Evolutionary conservation across 2,888 invertebrate species (phyloP), one percentile per base, ranked within the genome.

Genomic region (Dascillus cervinus): DNA sequence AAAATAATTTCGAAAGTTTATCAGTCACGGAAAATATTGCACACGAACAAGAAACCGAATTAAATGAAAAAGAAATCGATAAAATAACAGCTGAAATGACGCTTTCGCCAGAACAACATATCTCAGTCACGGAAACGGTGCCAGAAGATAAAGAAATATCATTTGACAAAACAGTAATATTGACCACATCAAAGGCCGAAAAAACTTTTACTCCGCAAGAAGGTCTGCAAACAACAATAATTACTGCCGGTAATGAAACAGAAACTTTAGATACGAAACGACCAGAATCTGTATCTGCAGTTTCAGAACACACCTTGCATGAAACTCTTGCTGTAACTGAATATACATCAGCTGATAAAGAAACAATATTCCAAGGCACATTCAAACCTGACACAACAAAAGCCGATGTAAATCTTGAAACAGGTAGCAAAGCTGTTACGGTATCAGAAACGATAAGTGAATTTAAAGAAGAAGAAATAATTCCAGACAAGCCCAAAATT

Each of bases 21-120:
- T 58, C 60, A 23, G 65, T 70, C 3, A 66, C 66, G 2, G 68
- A 72, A 57, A 56, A 69, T 13, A 43, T 69, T 22, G 49, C 65
- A 4, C 65, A 66, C 29, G 75, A 75, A 50, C 13, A 62, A 55
- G 40, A 69, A 69, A 48, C 48, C 43, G 2, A 58, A 58, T 21
- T 67, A 25, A 39, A 34, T 4, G 32, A 49, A 13, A 57, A 58
- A 37, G 56, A 64, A 8, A 38, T 55, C 2, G 50, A 51, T 15
- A 53, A 52, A 1, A 67, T 67, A 52, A 63, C 42, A 29, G 71
- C 70, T 3, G 60, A 58, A 22, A 29, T 69, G 4, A 55, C 63
- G 28, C 49, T 74, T 25, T 54, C 62, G 39, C 64, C 68, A 30
- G 59, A 61, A 33, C 60, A 65, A 43, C 52, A 58, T 26, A 26